These are phyloP conservation scores for Smittia aterrima DNA, from an alignment of 2,888 invertebrate species.

Conservation along the genomic window DNA sequence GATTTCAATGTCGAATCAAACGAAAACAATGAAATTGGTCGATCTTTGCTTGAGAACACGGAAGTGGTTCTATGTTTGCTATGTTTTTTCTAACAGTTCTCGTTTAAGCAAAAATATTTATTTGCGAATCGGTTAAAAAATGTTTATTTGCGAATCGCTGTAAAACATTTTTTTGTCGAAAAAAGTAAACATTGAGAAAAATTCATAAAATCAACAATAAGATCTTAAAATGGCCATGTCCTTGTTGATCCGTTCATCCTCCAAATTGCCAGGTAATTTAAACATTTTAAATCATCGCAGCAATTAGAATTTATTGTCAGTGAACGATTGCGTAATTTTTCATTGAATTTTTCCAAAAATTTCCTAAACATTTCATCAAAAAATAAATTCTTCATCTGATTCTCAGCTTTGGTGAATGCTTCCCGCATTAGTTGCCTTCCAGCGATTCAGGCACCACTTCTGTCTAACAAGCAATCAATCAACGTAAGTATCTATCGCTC, in stretches of 20 bases:
- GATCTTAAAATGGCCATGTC: conserved; percentile 24
- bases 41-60: no score
- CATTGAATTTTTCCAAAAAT: neutral
- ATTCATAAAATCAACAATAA: neutral
- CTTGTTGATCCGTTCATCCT: neutral
- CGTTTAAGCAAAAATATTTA: no score
- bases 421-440: conserved; percentile 49
- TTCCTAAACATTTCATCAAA: neutral
- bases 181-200: neutral
- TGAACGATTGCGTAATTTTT: neutral
- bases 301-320: no score
- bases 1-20: no score
- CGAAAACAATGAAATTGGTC: no score
- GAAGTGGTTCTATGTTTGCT: no score
- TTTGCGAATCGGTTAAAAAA: neutral
- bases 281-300: no score
- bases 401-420: conserved; percentile 49
- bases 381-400: neutral
- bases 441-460: conserved; percentile 45
- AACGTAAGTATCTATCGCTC: neutral
- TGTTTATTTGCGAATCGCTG: neutral
- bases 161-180: neutral
- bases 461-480: conserved; percentile 4
- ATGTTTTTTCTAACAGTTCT: no score
- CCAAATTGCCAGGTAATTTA: neutral